phyloP scores from a whole-genome alignment of 2,113 vertebrate species.

The Paracanthobrama guichenoti region DNA sequence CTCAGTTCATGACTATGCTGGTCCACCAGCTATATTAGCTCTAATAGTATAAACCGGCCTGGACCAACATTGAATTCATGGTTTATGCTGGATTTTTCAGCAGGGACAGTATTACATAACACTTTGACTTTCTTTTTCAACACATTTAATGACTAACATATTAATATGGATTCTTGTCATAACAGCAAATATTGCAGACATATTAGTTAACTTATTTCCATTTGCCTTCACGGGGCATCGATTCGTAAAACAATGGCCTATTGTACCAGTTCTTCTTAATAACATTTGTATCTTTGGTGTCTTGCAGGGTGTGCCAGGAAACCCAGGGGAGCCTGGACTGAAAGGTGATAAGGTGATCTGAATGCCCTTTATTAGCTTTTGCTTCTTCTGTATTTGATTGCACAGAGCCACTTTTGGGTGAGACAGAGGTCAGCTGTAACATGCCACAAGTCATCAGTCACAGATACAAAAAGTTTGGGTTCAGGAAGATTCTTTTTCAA shows the following conservation, averaged over 20 bases:
- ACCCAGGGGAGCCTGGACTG: constrained; percentile 94
- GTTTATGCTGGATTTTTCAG: no score
- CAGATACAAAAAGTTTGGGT: neutral
- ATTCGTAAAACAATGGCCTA: neutral
- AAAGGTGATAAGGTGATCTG: constrained; percentile 99
- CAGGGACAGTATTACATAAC: neutral
- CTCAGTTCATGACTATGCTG: no score
- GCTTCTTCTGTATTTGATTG: constrained; percentile 73
- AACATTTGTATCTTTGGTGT: constrained; percentile 20
- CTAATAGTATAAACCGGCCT: no score
- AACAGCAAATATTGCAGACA: no score
- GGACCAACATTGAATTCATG: no score
- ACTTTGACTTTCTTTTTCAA: neutral
- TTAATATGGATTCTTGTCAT: neutral
- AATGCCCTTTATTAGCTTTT: constrained; percentile 87
- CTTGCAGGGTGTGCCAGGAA: constrained; percentile 89
- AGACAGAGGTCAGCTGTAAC: neutral
- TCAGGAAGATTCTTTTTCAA: neutral
- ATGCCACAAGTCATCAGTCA: neutral
- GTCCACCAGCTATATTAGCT: no score
- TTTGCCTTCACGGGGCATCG: neutral
- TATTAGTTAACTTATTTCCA: neutral
- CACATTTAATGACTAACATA: neutral
- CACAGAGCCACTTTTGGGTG: neutral
- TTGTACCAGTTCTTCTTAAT: constrained; percentile 8